These are phyloP conservation scores for Sebastes baramenuke DNA, from an alignment of 2,797 vertebrate genomes.

Conservation along the genomic window DNA sequence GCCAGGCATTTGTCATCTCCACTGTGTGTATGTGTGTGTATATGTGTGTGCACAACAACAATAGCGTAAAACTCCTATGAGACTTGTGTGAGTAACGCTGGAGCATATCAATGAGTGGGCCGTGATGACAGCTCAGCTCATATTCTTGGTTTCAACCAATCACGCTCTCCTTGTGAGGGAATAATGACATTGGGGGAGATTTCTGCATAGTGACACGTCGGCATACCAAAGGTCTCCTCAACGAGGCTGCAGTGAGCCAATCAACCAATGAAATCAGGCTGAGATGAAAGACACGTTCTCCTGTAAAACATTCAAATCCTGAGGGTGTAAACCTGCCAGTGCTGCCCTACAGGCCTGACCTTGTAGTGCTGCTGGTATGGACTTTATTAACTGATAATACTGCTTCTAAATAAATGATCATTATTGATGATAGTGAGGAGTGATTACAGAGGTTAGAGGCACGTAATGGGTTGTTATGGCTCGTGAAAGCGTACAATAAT, in stretches of 20 bases:
- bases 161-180: constrained; percentile 6
- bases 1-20: constrained; percentile 48
- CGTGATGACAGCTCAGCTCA: constrained; percentile 4
- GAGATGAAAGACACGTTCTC: background rate
- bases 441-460: constrained; percentile 35
- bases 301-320: background rate
- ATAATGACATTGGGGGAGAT: constrained; percentile 32
- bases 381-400: constrained; percentile 4
- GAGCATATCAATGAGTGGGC: constrained; percentile 59
- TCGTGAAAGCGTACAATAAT: constrained; percentile 11
- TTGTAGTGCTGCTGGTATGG: background rate
- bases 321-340: background rate
- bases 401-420: constrained; percentile 33
- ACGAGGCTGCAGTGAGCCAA: constrained; percentile 14
- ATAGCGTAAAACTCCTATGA: constrained; percentile 37
- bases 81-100: constrained; percentile 38
- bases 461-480: constrained; percentile 23
- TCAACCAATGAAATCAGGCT: constrained; percentile 4
- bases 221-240: constrained; percentile 14
- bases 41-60: constrained; percentile 8
- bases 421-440: constrained; percentile 22
- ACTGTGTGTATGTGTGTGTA: constrained; percentile 30
- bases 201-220: constrained; percentile 61
- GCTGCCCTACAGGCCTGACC: background rate
- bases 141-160: constrained; percentile 50